Evolutionary conservation across 2,113 vertebrate genomes (phyloP).

Genomic region (Bos javanicus): DNA sequence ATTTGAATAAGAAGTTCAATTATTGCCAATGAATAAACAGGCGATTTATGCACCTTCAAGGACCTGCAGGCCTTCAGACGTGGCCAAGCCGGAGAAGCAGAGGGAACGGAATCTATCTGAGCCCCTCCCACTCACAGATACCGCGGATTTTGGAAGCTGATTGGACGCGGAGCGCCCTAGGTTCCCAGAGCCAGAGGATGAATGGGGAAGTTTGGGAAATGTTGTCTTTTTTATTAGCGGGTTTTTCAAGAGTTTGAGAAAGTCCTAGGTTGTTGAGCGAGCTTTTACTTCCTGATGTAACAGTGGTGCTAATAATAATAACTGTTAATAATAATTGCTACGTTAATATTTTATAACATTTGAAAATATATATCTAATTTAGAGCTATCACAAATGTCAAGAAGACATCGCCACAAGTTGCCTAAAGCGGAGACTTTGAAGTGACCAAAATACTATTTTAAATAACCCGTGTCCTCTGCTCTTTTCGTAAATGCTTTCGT

Average conservation of each 20-base stretch:
- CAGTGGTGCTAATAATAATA: background rate
- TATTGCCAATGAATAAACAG: accelerated
- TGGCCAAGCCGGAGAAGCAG: slow-evolving; percentile 42
- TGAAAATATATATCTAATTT: background rate
- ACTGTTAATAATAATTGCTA: background rate
- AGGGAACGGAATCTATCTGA: accelerated
- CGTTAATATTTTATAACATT: background rate
- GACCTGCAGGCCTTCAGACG: slow-evolving; percentile 71
- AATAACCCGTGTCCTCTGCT: background rate
- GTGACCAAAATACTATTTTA: background rate
- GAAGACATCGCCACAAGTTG: background rate
- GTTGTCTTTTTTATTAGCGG: background rate
- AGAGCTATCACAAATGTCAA: background rate
- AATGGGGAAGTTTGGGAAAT: background rate
- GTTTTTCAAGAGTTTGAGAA: background rate
- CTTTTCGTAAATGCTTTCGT: background rate
- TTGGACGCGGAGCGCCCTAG: background rate
- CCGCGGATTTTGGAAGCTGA: background rate
- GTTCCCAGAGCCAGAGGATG: background rate
- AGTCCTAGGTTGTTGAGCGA: background rate
- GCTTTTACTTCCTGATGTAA: background rate
- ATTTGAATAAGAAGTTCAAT: accelerated
- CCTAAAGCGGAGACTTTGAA: too few relatives aligned
- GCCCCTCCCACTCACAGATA: background rate
- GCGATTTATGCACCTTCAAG: background rate